phyloP scores from a whole-genome alignment of 2,888 invertebrate species.

The Coelopa pilipes region DNA sequence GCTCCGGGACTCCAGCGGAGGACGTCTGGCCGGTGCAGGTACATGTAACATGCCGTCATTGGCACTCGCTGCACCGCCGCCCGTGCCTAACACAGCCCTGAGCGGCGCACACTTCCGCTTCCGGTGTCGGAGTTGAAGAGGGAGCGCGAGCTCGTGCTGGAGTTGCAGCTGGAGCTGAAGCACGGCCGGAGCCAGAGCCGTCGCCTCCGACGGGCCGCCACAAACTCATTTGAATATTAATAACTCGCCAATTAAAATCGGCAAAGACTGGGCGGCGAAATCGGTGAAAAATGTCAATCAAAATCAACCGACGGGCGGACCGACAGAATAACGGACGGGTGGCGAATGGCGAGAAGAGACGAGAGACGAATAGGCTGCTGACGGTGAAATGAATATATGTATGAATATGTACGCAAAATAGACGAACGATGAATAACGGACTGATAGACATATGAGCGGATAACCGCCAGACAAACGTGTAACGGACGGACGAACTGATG shows the following conservation, averaged over 20 bases:
- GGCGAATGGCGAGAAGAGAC: not conserved
- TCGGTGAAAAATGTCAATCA: constrained; percentile 30
- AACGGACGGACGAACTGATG: no score
- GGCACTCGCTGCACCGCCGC: no score
- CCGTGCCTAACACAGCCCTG: no score
- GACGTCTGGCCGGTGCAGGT: no score
- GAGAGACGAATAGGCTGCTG: not conserved
- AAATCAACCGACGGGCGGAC: not conserved
- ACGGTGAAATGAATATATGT: no score
- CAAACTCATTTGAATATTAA: constrained; percentile 38
- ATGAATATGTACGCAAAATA: no score
- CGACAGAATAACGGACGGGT: not conserved
- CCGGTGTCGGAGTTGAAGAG: not conserved
- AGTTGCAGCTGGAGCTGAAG: not conserved
- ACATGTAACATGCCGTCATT: no score
- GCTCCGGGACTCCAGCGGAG: no score
- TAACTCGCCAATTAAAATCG: constrained; percentile 36
- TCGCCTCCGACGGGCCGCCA: not conserved
- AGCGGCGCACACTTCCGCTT: constrained; percentile 28
- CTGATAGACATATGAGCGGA: no score
- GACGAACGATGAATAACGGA: no score
- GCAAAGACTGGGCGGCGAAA: constrained; percentile 17
- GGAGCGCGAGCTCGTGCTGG: not conserved
- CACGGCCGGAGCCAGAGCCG: not conserved
- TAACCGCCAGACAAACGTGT: no score